A percentile compares a stretch with the other conserved stretches of the same genome.
Conservation (phyloP, 2,797 vertebrate species). For the Buceros bicornis region DNA sequence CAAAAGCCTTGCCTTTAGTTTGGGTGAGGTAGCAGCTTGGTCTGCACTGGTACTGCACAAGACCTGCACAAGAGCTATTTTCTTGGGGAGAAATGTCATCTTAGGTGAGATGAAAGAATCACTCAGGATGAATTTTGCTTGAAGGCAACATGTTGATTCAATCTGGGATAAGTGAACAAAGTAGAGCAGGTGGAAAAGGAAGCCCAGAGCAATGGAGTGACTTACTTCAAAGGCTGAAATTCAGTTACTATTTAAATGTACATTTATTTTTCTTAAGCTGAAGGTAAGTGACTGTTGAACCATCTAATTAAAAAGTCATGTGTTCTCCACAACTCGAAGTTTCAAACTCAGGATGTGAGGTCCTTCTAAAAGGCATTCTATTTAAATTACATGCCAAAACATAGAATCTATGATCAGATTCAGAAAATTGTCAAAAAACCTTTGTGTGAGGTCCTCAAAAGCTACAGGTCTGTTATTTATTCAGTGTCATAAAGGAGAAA, state of each 20-base stretch:
- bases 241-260: neutral
- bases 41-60: neutral
- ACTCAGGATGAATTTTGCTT: neutral
- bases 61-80: neutral
- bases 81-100: neutral
- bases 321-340: neutral
- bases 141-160: neutral
- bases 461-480: neutral
- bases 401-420: neutral
- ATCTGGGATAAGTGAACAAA: neutral
- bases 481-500: neutral
- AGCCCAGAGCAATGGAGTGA: neutral
- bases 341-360: neutral
- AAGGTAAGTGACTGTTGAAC: neutral
- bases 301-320: neutral
- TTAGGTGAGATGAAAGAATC: neutral
- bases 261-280: neutral
- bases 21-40: neutral
- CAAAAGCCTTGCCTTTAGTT: neutral
- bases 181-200: neutral
- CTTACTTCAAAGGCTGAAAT: neutral
- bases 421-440: neutral
- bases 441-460: neutral
- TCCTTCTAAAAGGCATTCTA: neutral
- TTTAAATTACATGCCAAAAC: neutral